phyloP scores from a whole-genome alignment of 2,888 invertebrate species.

The Perithous albicinctus region DNA sequence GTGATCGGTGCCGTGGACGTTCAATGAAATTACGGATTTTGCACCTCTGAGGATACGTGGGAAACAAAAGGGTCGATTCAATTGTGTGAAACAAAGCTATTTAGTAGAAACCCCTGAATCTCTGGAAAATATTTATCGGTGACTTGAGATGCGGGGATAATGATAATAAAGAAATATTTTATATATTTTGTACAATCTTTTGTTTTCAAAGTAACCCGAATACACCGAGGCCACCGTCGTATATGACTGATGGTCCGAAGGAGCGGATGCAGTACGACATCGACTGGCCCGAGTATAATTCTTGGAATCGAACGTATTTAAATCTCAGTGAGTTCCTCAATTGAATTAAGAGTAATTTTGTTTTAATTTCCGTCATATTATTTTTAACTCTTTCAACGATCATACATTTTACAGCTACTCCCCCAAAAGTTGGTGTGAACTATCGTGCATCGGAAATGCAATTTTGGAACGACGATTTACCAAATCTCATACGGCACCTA shows the following conservation, averaged over 20 bases:
- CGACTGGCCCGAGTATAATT: slow-evolving; percentile 94
- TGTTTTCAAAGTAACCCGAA: slow-evolving; percentile 89
- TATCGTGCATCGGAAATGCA: slow-evolving; percentile 92
- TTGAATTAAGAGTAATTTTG: neutral
- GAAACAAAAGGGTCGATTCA: slow-evolving; percentile 71
- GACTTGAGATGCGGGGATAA: too few relatives aligned
- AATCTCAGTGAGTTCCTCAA: slow-evolving; percentile 88
- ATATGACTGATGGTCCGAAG: slow-evolving; percentile 87
- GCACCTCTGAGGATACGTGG: slow-evolving; percentile 49
- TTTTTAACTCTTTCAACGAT: neutral
- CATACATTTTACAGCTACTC: slow-evolving; percentile 87
- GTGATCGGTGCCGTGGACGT: too few relatives aligned
- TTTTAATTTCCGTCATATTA: neutral
- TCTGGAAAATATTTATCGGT: too few relatives aligned
- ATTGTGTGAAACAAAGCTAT: slow-evolving; percentile 75
- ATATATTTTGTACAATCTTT: slow-evolving; percentile 39
- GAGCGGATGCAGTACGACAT: slow-evolving; percentile 90
- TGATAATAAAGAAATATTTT: too few relatives aligned
- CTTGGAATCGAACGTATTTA: slow-evolving; percentile 90
- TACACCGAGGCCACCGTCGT: slow-evolving; percentile 89
- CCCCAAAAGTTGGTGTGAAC: slow-evolving; percentile 90
- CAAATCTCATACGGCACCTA: slow-evolving; percentile 87
- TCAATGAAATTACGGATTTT: neutral
- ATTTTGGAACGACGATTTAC: slow-evolving; percentile 94
- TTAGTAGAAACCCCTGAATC: slow-evolving; percentile 41